Percentiles rank a stretch among this genome's conserved stretches.
Evolutionary conservation across 2,113 vertebrate genomes (phyloP).

Genomic region (Xerus inauris): DNA sequence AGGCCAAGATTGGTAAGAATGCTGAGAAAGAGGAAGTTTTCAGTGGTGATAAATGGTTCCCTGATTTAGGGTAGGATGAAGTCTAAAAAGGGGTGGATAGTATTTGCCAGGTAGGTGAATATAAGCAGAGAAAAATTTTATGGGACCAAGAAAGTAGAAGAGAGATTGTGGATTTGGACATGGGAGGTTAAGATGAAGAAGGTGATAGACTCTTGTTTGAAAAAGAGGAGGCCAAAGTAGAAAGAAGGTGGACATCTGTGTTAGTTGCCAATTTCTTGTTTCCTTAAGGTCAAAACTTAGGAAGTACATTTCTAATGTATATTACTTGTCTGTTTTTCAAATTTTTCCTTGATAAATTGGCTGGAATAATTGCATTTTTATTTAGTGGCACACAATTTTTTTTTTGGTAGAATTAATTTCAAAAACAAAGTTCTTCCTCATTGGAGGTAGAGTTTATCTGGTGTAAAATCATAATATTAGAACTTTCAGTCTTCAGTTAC

Average conservation of each 20-base stretch:
- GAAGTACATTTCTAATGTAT: neutral
- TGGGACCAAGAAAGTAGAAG: neutral
- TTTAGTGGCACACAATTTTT: constrained; percentile 3
- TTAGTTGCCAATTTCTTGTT: neutral
- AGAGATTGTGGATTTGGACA: neutral
- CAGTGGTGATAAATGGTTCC: neutral
- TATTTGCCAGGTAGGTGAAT: neutral
- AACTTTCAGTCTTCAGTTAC: neutral
- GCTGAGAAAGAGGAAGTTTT: neutral
- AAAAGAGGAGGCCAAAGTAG: neutral
- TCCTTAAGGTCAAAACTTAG: neutral
- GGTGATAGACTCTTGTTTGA: neutral
- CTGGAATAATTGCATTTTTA: constrained; percentile 17
- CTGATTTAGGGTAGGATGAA: neutral
- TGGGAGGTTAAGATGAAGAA: neutral
- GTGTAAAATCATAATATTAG: neutral
- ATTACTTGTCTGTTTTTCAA: neutral
- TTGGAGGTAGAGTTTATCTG: neutral
- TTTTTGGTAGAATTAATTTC: neutral
- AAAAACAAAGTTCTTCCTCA: neutral
- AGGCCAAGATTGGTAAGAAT: neutral
- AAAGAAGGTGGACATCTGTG: neutral
- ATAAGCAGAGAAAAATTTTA: neutral
- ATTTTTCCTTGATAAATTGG: neutral
- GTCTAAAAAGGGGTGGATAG: neutral